phyloP scores from a whole-genome alignment of 1,140 invertebrate genomes.

The Polyergus mexicanus region DNA sequence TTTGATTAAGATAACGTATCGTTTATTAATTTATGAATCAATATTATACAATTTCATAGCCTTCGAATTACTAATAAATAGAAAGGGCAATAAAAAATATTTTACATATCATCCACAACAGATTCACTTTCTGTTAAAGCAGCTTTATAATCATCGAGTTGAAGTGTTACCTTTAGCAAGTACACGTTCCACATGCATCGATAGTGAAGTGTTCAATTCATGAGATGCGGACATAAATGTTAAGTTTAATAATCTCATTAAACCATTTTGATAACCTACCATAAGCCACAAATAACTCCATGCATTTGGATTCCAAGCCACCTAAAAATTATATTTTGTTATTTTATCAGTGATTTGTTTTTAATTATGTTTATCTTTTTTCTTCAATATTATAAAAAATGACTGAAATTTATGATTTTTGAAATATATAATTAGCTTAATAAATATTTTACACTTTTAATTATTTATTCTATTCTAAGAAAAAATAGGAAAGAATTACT shows the following conservation, averaged over 20 bases:
- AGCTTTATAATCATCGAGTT: background rate
- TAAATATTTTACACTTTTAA: background rate
- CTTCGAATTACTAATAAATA: too few species aligned
- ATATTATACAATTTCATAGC: too few species aligned
- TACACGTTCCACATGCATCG: conserved; percentile 60
- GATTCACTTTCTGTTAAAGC: background rate
- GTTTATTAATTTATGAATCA: too few species aligned
- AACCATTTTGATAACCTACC: conserved; percentile 85
- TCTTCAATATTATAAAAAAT: background rate
- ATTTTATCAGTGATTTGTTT: background rate
- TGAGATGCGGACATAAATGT: conserved; percentile 72
- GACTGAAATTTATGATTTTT: conserved; percentile 5
- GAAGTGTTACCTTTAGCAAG: conserved; percentile 33
- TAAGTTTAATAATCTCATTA: conserved; percentile 83
- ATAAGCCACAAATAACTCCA: conserved; percentile 85
- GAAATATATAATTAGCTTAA: background rate
- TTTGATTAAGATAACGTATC: too few species aligned
- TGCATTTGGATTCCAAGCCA: conserved; percentile 85
- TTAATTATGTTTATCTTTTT: background rate
- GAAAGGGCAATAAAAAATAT: background rate
- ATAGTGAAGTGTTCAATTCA: conserved; percentile 71
- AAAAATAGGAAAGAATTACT: conserved; percentile 11
- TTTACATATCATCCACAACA: background rate
- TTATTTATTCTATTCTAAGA: background rate
- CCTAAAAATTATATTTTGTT: conserved; percentile 71